Base-by-base conservation (phyloP, 2,888 invertebrate species). In the Oscheius sp. region DNA sequence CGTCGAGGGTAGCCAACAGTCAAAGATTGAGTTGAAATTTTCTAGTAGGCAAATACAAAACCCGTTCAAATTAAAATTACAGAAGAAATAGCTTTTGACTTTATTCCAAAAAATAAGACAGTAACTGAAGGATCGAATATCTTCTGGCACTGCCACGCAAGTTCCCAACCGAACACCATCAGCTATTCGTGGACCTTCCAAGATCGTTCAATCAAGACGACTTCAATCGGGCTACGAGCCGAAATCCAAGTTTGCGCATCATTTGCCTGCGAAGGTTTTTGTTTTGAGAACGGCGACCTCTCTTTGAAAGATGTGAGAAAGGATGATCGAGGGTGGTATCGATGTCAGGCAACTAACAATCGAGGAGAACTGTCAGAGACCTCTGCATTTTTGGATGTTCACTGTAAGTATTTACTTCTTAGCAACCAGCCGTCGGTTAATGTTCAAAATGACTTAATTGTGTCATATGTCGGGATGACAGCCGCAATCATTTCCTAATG, bases 141-240 rank as follows among this genome's bases (percentile, higher is more conserved):
- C 9, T 83, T 81, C 49, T 88, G 88, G 87, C 81, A 83, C 27
- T 88, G 88, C 61, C 81, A 82, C 35, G 87, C 85, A 7, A 76
- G 73, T n/a, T 84, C 80, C n/a, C 80, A 84, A 45, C 86, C 86
- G 1, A 64, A 74, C 18, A 69, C 75, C 0, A 79, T 86, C 12
- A 73, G 72, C 0, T 87, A 87, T 74, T 69, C 72, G n/a, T 88
- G 88, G 88, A 73, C 75, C 12, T 78, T 81, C 69, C 79, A 82
- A 12, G 82, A 81, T 12, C 78, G 74, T 35, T 78, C 82, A 1
- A 81, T 87, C 9, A 82, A 79, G 55, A 82, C 76, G 12, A 79
- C 85, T 23, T 78, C 82, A 35, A 64, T 83, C n/a, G 87, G 85
- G 1, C 73, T 86, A 21, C 72, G 87, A 59, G 77, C 85, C 9